Conservation (phyloP, 2,113 vertebrate species). For the Chitala chitala region DNA sequence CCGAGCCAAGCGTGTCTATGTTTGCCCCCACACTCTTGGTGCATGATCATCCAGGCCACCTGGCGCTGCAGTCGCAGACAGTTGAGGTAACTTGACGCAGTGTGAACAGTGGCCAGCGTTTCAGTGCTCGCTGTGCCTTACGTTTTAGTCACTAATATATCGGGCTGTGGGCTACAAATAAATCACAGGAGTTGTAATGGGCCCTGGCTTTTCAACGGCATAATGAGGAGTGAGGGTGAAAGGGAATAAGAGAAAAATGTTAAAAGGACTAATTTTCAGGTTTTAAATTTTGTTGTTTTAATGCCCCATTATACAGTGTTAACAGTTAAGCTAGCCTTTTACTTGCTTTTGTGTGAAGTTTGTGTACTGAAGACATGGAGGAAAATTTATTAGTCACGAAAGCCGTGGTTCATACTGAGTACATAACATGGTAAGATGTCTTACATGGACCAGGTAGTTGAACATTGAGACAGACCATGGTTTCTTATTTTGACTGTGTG, state of each 20-base stretch:
- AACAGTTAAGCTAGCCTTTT: constrained; percentile 35
- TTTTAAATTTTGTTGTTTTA: constrained; percentile 47
- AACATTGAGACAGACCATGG: no score
- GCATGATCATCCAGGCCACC: no score
- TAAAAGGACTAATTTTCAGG: constrained; percentile 44
- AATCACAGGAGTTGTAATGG: constrained; percentile 40
- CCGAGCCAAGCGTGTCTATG: no score
- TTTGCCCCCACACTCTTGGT: no score
- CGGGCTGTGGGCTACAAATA: constrained; percentile 41
- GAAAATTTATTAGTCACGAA: constrained; percentile 34
- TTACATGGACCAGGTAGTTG: constrained; percentile 37
- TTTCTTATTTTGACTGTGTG: no score
- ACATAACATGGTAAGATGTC: constrained; percentile 41
- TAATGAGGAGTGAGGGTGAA: constrained; percentile 42
- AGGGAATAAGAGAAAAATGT: constrained; percentile 42
- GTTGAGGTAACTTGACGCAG: background rate
- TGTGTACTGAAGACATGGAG: constrained; percentile 29
- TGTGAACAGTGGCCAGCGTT: constrained; percentile 10
- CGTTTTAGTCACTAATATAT: constrained; percentile 43
- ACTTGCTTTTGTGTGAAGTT: constrained; percentile 32
- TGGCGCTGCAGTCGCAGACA: background rate
- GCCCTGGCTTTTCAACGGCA: constrained; percentile 36
- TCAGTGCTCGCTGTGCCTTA: constrained; percentile 32
- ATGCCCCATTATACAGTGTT: constrained; percentile 42
- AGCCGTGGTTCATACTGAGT: constrained; percentile 34